phyloP scores from a whole-genome alignment of 2,888 invertebrate species.

The Tiliacea citrago region DNA sequence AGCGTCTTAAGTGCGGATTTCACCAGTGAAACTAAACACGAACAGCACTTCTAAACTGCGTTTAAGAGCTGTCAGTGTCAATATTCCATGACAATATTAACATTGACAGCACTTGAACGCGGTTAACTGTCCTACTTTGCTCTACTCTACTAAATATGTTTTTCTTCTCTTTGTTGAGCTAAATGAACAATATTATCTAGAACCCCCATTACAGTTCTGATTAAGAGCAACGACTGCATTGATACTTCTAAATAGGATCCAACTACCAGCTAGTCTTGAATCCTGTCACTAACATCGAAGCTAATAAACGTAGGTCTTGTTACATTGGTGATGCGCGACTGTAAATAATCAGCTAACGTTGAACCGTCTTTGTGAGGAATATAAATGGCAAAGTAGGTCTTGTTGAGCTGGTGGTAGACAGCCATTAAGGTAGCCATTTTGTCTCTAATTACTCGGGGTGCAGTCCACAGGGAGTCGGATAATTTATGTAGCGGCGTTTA shows the following conservation, averaged over 20 bases:
- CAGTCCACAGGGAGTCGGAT: constrained; percentile 60
- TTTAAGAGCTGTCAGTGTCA: too few relatives aligned
- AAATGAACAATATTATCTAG: constrained; percentile 39
- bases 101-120: too few relatives aligned
- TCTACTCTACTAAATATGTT: neutral
- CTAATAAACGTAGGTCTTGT: constrained; percentile 6
- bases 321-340: constrained; percentile 9
- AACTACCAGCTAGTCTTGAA: constrained; percentile 21
- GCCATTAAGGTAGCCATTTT: constrained; percentile 65
- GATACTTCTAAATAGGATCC: constrained; percentile 37
- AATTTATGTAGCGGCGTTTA: constrained; percentile 48
- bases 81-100: too few relatives aligned
- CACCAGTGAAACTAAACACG: too few relatives aligned
- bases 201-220: constrained; percentile 33
- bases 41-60: too few relatives aligned
- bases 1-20: too few relatives aligned
- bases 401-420: constrained; percentile 26
- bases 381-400: constrained; percentile 5
- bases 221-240: constrained; percentile 43
- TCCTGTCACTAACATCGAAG: neutral
- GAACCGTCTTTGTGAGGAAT: neutral
- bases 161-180: constrained; percentile 11
- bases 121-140: constrained; percentile 1
- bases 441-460: constrained; percentile 66
- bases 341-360: neutral